Percentiles rank a stretch among this genome's conserved stretches.
These are phyloP conservation scores for Neotoxoptera formosana DNA, from an alignment of 1,140 invertebrate species.

Conservation along the genomic window DNA sequence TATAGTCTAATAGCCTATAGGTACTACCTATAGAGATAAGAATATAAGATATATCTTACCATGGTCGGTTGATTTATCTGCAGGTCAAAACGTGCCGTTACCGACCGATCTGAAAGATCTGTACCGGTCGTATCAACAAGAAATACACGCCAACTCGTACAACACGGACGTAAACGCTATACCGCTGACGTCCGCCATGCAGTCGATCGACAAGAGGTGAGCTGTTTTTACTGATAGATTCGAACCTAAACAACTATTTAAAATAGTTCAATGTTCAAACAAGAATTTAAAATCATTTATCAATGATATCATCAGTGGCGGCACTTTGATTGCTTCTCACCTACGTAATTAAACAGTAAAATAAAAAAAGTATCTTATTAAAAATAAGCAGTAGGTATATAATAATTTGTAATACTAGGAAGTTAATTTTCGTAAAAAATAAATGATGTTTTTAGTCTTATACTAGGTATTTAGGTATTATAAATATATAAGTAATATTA, in stretches of 20 bases:
- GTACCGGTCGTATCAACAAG: conserved; percentile 85
- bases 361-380: no score
- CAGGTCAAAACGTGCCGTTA: conserved; percentile 73
- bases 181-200: conserved; percentile 63
- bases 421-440: no score
- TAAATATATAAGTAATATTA: no score
- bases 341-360: background rate
- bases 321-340: background rate
- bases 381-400: no score
- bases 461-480: no score
- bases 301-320: background rate
- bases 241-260: background rate
- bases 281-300: background rate
- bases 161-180: conserved; percentile 64
- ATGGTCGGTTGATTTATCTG: conserved; percentile 42
- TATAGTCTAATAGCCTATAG: no score
- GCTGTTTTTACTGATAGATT: background rate
- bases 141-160: conserved; percentile 79
- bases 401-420: no score
- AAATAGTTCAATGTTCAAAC: background rate
- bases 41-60: no score
- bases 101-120: conserved; percentile 83
- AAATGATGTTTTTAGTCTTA: no score
- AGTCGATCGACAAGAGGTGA: conserved; percentile 63
- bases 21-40: no score